These are phyloP conservation scores for Noctua comes DNA, from an alignment of 2,888 invertebrate genomes.

Conservation along the genomic window DNA sequence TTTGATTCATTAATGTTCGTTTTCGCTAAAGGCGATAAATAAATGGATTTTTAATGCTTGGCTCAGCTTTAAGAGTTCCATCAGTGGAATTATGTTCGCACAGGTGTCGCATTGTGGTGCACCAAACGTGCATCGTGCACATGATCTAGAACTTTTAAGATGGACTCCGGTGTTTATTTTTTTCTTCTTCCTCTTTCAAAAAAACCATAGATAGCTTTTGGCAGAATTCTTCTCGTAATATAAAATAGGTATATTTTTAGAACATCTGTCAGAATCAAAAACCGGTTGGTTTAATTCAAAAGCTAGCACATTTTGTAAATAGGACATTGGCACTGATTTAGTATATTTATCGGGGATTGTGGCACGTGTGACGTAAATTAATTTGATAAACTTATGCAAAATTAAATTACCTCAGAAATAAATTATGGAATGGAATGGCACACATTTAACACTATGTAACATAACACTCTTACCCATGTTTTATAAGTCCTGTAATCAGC, in stretches of 20 bases:
- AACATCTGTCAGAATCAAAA: not conserved
- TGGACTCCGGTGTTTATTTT: not conserved
- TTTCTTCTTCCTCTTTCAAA: not conserved
- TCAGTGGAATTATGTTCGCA: not conserved
- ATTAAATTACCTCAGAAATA: constrained; percentile 14
- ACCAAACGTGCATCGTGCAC: not conserved
- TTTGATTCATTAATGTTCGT: not conserved
- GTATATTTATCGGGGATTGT: not conserved
- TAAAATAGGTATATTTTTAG: not conserved
- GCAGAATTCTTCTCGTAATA: not conserved
- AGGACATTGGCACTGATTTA: not conserved
- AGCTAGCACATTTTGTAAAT: constrained; percentile 3
- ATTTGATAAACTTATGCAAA: not conserved
- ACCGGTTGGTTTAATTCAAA: not conserved
- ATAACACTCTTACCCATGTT: constrained; percentile 25
- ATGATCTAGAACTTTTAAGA: not conserved
- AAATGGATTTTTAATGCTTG: not conserved
- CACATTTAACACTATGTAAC: constrained; percentile 25
- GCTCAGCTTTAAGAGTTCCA: not conserved
- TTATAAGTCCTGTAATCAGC: constrained; percentile 38
- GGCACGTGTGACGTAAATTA: not conserved
- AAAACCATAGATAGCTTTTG: not conserved
- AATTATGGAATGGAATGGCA: constrained; percentile 40
- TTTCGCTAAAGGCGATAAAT: not conserved
- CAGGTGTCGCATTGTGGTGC: not conserved